Base-by-base conservation (phyloP, 2,797 vertebrate species). In the Etheostoma nigrum region DNA sequence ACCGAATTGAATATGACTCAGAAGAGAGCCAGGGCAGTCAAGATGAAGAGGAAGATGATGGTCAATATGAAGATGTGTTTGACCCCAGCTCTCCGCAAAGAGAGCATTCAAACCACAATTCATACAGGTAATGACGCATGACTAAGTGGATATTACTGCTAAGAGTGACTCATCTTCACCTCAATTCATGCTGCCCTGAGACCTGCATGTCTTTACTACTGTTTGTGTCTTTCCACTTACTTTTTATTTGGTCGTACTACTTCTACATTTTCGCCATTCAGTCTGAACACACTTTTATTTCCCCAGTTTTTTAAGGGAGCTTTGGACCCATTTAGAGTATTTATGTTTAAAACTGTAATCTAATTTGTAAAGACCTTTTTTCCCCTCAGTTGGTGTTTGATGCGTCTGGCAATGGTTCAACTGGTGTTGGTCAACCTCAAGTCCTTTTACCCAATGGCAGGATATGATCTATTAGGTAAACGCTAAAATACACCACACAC, bases 331-430 rank as follows among this genome's bases (percentile, higher is more conserved):
- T 62, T 51, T 44, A 53, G 19, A 45, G 25, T 19, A 52, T 77
- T 76, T 48, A 3, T 67, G 30, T 72, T 67, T 21, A 65, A 23
- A 63, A 64, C 18, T 52, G 2, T 60, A 71, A 85, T 75, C 30
- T 77, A 14, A 64, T 75, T 77, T 81, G 19, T 73, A 25, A 62
- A 71, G 15, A 16, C 30, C 58, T 69, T 11, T 76, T 79, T 9
- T 1, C 61, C 51, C 72, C 83, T 65, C 91, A 99, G 98, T 92
- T 99, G 98, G 98, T 99, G 96, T 91, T 94, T 99, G 91, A 99
- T 99, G 97, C 96, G 98, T 61, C 91, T 99, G 91, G 94, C 97
- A 51, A 97, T 99, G 98, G 98, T 99, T 85, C 98, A 99, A 76
- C 93, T 98, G 92, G 97, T 99, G 73, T 94, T 99, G 89, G 93